These are phyloP conservation scores for Drosophila phalerata DNA, from an alignment of 2,888 invertebrate genomes.

Conservation along the genomic window DNA sequence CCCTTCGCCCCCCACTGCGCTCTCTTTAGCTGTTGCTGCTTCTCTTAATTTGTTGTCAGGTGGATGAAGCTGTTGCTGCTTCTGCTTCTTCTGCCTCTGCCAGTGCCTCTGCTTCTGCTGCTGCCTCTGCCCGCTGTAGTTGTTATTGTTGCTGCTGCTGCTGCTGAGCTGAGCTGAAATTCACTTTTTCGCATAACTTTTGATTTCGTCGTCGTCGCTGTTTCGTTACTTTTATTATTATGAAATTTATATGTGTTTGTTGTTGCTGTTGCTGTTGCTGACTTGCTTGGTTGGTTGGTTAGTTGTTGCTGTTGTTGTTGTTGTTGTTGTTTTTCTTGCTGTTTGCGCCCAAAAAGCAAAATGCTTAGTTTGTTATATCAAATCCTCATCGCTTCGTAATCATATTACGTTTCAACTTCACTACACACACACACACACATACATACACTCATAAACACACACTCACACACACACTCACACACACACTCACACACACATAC, in stretches of 20 bases:
- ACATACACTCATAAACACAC: no score
- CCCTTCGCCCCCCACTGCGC: no score
- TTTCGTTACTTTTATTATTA: constrained; percentile 67
- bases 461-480: constrained; percentile 15
- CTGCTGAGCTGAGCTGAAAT: constrained; percentile 48
- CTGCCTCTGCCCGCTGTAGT: no score
- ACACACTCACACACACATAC: constrained; percentile 14
- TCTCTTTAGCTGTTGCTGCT: background rate
- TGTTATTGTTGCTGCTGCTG: no score
- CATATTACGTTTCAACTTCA: constrained; percentile 63
- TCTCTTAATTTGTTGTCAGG: constrained; percentile 44
- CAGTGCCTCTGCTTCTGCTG: constrained; percentile 13
- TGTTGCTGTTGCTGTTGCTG: constrained; percentile 21
- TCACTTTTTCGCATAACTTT: constrained; percentile 74
- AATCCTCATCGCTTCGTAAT: constrained; percentile 67
- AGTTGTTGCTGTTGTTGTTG: constrained; percentile 18
- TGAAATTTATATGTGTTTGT: constrained; percentile 61
- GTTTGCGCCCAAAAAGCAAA: constrained; percentile 59
- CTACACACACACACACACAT: constrained; percentile 19
- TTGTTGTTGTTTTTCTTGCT: constrained; percentile 29
- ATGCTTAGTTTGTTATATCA: constrained; percentile 74
- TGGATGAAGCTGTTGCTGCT: constrained; percentile 50
- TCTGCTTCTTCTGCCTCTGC: background rate
- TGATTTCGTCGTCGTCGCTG: constrained; percentile 57
- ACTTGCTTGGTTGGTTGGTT: constrained; percentile 34